Base-by-base conservation (phyloP, 2,888 invertebrate genomes). In the Tinea semifulvella region DNA sequence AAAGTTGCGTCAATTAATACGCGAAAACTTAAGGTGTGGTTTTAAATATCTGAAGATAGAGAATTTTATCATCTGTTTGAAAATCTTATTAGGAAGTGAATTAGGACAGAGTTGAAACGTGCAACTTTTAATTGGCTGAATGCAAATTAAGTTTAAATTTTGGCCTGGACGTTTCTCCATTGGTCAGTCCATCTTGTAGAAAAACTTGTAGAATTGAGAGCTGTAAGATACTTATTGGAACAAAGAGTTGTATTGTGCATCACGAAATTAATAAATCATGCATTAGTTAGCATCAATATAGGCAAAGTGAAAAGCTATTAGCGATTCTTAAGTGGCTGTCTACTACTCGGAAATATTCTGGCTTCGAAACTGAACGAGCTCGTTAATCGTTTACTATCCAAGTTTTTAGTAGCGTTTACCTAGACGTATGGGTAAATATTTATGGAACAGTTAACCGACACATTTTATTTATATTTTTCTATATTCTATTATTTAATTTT, bases 51-150 rank as follows among this genome's bases (percentile, higher is more conserved):
- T 18, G 4, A 10, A 36, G 18, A 36, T 36, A 36, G 36, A 36
- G 36, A 36, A 17, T 36, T 17, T 36, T 36, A 36, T 36, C 36
- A 36, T 16, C 18, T 18, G 36, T 36, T 36, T 36, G n/a, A 36
- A 22, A 18, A 36, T 36, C 18, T 36, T 36, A 36, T 18, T 36
- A 36, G 36, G 11, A 27, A 35, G 16, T 8, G 35, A 35, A 28
- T 28, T 28, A 28, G 28, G 28, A 28, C 5, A 5, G 8, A 28
- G 28, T 28, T 28, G 5, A n/a, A 28, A 22, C 8, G 22, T 22
- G 2, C 31, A 7, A 31, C 31, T 31, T 31, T 31, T 31, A 31
- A 31, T 31, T 13, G 31, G 31, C n/a, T 2, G 14, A 31, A 31
- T 14, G 31, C 7, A 13, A 31, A 14, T 31, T n/a, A 14, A 31